Evolutionary conservation across 2,797 vertebrate species (phyloP).

Genomic region (Salmo trutta): DNA sequence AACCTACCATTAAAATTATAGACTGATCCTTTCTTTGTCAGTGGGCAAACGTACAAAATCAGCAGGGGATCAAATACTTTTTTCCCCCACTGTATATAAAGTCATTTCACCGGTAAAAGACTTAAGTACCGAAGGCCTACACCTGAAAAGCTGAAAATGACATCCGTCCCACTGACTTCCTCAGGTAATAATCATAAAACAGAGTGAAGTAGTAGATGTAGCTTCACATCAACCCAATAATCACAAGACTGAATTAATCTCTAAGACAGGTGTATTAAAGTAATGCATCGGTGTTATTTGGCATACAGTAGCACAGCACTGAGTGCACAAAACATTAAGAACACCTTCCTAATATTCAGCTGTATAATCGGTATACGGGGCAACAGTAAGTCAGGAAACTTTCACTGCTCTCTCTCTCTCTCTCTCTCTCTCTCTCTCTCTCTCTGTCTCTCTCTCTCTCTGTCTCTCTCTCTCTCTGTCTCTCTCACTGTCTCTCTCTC

Average conservation of each 20-base stretch:
- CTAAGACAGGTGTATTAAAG: neutral
- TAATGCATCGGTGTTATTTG: constrained; percentile 13
- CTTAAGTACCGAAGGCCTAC: too few species aligned
- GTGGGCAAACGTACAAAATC: too few species aligned
- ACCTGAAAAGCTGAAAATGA: too few species aligned
- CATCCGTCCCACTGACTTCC: neutral
- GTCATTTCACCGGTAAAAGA: too few species aligned
- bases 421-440: too few species aligned
- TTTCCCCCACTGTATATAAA: too few species aligned
- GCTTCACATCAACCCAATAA: constrained; percentile 5
- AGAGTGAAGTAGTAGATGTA: neutral
- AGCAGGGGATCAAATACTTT: too few species aligned
- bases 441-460: neutral
- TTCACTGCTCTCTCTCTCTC: neutral
- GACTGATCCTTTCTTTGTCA: too few species aligned
- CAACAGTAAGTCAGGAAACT: neutral
- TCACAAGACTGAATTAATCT: neutral
- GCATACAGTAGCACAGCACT: neutral
- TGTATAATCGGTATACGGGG: too few species aligned
- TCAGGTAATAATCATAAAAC: neutral
- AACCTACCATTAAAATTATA: too few species aligned
- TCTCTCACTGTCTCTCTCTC: neutral
- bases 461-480: neutral
- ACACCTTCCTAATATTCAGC: neutral
- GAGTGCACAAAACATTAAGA: too few species aligned